These are phyloP conservation scores for Apis cerana DNA, from an alignment of 1,140 invertebrate genomes.

Conservation along the genomic window DNA sequence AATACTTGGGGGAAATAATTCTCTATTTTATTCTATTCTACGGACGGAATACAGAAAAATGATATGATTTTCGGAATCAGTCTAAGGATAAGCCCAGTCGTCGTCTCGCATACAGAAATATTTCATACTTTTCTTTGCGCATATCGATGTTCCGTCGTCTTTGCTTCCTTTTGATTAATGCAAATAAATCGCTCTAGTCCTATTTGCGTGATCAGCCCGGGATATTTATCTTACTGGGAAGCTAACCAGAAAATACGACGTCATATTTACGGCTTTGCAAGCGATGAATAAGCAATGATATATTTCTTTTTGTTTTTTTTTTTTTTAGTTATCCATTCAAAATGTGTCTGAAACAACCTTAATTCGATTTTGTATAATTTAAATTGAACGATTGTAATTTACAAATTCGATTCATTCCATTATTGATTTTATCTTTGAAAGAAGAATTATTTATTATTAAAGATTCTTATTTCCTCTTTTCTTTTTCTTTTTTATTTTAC, in stretches of 20 bases:
- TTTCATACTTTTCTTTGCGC: not conserved
- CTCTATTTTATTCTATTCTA: not conserved
- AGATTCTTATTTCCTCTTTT: not conserved
- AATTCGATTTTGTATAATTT: not conserved
- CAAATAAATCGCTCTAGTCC: not conserved
- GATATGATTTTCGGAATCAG: not conserved
- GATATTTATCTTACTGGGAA: not conserved
- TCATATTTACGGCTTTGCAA: not conserved
- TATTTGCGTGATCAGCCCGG: not conserved
- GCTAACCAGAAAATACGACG: not conserved
- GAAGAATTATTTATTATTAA: too few species aligned
- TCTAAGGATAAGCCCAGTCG: slow-evolving; percentile 8
- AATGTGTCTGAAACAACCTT: not conserved
- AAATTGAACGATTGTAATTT: not conserved
- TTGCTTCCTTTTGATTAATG: not conserved
- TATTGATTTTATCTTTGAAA: too few species aligned
- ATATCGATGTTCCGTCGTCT: not conserved
- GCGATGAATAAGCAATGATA: not conserved
- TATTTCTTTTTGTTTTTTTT: not conserved
- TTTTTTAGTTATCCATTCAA: too few species aligned
- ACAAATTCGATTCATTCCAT: not conserved
- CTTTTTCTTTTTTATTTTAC: too few species aligned
- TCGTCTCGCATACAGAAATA: not conserved
- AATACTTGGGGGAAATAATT: not conserved
- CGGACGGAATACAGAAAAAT: slow-evolving; percentile 14